Evolutionary conservation across 2,797 vertebrate genomes (phyloP).

Genomic region (Pelochelys cantorii): DNA sequence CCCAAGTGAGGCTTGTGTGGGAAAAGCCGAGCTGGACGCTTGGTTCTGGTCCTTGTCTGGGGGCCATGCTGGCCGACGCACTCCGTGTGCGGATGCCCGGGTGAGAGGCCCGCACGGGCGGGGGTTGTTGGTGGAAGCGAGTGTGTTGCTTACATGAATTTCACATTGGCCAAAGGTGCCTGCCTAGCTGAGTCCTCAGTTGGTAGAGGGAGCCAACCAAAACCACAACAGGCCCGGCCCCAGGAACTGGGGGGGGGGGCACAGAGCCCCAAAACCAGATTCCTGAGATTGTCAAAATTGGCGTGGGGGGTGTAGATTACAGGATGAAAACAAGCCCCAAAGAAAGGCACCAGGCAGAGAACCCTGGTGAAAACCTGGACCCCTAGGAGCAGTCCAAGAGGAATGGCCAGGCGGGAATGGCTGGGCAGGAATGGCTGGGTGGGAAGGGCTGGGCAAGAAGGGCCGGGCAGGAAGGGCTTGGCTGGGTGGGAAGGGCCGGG

Average conservation of each 20-base stretch:
- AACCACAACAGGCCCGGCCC: neutral
- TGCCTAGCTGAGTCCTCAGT: rapidly evolving
- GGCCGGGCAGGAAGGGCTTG: no score
- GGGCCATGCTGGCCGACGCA: neutral
- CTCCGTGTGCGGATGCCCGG: rapidly evolving
- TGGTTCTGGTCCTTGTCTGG: neutral
- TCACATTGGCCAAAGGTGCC: neutral
- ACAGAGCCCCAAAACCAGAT: neutral
- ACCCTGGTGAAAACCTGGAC: neutral
- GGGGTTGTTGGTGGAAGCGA: no score
- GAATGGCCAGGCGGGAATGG: no score
- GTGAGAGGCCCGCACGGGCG: neutral
- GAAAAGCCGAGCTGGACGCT: neutral
- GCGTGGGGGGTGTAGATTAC: neutral
- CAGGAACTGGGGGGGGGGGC: neutral
- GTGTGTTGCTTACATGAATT: neutral
- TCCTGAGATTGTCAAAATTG: neutral
- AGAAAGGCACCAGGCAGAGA: neutral
- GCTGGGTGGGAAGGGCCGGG: no score
- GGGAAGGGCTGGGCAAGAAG: no score
- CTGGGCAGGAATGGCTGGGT: no score
- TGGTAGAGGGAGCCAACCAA: neutral
- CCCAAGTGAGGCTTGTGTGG: neutral
- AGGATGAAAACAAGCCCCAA: neutral
- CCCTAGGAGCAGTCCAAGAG: neutral